A percentile compares a stretch with the other conserved stretches of the same genome.
Evolutionary conservation across 2,888 invertebrate genomes (phyloP).

Genomic region (Pristionchus exspectatus): DNA sequence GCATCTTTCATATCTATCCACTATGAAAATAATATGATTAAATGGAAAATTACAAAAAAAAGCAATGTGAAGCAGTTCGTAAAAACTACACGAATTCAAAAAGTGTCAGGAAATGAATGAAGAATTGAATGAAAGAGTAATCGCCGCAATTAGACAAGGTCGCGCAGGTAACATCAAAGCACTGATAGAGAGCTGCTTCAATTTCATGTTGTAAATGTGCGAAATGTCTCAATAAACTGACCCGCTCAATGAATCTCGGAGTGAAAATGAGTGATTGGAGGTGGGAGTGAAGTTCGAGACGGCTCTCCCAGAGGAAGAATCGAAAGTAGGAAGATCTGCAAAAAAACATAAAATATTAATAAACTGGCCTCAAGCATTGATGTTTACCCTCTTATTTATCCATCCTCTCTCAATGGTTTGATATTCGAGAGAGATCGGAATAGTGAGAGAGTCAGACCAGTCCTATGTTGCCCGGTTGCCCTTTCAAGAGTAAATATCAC

Average conservation of each 20-base stretch:
- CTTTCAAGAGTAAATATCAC: neutral
- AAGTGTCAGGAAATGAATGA: neutral
- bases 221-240: neutral
- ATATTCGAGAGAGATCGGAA: no score
- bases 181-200: no score
- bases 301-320: neutral
- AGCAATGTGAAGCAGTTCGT: no score
- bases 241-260: slow-evolving; percentile 13
- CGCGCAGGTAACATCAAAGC: no score
- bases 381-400: no score
- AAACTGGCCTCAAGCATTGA: no score
- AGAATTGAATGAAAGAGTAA: neutral
- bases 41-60: no score
- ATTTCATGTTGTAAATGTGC: no score
- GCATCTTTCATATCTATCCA: no score
- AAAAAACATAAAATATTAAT: neutral
- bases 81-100: neutral
- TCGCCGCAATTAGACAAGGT: neutral
- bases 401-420: no score
- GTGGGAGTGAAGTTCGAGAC: neutral
- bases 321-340: neutral
- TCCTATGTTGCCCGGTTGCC: neutral
- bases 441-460: neutral
- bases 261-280: neutral
- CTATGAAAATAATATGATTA: no score